Conservation (phyloP, 2,888 invertebrate genomes). For the Aspidapion aeneum region DNA sequence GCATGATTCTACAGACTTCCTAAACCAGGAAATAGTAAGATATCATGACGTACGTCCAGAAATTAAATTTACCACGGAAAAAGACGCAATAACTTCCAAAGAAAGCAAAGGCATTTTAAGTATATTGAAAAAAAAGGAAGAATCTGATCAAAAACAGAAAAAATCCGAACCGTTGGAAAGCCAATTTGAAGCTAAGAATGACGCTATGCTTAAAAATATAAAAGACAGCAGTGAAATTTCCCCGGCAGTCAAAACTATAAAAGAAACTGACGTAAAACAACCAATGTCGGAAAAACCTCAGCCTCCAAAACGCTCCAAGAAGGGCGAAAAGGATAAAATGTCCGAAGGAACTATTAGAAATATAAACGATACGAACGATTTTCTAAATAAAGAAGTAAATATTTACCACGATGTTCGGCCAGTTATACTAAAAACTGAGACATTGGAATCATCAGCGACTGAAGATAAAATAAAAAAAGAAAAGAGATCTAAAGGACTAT, state of each 20-base stretch:
- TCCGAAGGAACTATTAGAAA: slow-evolving; percentile 10
- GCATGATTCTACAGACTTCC: slow-evolving; percentile 20
- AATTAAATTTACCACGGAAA: slow-evolving; percentile 5
- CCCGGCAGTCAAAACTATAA: slow-evolving; percentile 9
- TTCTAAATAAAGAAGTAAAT: slow-evolving; percentile 32
- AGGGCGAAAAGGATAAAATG: too few relatives aligned
- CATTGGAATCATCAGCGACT: neutral
- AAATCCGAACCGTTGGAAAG: slow-evolving; percentile 4
- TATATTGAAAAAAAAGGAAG: slow-evolving; percentile 30
- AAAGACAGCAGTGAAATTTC: slow-evolving; percentile 29
- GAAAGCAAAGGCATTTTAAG: slow-evolving; percentile 24
- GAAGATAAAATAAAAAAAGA: slow-evolving; percentile 13
- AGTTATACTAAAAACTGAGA: slow-evolving; percentile 9
- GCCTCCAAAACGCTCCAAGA: slow-evolving; percentile 6
- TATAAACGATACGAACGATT: slow-evolving; percentile 28
- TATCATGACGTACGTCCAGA: slow-evolving; percentile 27
- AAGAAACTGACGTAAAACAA: neutral
- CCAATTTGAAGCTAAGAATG: slow-evolving; percentile 9
- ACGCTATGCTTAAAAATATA: slow-evolving; percentile 23
- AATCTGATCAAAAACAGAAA: slow-evolving; percentile 6
- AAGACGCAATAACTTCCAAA: neutral
- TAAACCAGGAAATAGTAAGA: slow-evolving; percentile 23
- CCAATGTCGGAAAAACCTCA: too few relatives aligned
- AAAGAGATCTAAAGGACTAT: slow-evolving; percentile 22
- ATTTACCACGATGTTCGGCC: slow-evolving; percentile 29